A percentile compares a stretch with the other conserved stretches of the same genome.
Conservation (phyloP, 2,113 vertebrate species). For the Sardina pilchardus region DNA sequence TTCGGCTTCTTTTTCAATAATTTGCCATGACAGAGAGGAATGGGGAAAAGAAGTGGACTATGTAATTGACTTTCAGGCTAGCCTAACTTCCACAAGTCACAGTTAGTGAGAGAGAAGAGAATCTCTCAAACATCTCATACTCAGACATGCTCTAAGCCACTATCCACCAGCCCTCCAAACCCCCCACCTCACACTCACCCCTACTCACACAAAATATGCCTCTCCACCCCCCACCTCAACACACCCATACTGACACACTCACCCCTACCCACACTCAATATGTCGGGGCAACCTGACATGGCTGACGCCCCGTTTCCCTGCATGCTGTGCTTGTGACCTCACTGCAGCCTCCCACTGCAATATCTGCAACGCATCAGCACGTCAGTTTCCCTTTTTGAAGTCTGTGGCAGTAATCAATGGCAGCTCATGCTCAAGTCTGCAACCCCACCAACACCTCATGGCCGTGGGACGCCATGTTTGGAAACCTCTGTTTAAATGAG, state of each 20-base stretch:
- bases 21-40: background rate
- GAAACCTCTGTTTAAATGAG: slow-evolving; percentile 59
- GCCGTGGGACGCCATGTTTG: slow-evolving; percentile 48
- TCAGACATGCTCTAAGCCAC: too few relatives aligned
- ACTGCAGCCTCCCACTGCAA: background rate
- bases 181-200: background rate
- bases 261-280: background rate
- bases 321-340: background rate
- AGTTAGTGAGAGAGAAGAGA: background rate
- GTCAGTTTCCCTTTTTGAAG: slow-evolving; percentile 51
- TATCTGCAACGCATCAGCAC: slow-evolving; percentile 47
- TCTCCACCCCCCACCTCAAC: too few relatives aligned
- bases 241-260: too few relatives aligned
- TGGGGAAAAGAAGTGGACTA: background rate
- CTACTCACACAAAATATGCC: background rate
- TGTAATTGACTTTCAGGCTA: background rate
- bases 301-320: background rate
- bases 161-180: too few relatives aligned
- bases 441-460: slow-evolving; percentile 44
- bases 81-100: background rate
- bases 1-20: too few relatives aligned
- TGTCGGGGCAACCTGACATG: background rate
- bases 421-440: slow-evolving; percentile 43
- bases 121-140: background rate
- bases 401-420: slow-evolving; percentile 50